phyloP scores from a whole-genome alignment of 2,113 vertebrate genomes.

The Numida meleagris region DNA sequence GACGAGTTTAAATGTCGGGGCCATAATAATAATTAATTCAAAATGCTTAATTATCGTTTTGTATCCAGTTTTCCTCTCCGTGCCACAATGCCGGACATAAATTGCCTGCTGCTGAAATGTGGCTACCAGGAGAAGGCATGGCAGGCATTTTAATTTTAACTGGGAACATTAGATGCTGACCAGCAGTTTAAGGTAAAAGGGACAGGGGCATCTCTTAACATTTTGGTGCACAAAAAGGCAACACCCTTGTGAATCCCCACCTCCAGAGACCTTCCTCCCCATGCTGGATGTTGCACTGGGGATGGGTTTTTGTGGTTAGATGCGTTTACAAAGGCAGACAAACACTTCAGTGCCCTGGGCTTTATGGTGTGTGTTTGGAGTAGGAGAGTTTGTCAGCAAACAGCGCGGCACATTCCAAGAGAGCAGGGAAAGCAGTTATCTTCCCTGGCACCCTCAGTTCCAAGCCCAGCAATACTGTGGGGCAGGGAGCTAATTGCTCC shows the following conservation, averaged over 20 bases:
- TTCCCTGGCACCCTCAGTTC: slow-evolving; percentile 4
- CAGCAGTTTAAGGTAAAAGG: neutral
- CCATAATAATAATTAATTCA: slow-evolving; percentile 27
- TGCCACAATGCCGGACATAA: neutral
- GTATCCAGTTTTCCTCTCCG: neutral
- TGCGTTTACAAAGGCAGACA: neutral
- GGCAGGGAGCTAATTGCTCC: slow-evolving; percentile 43
- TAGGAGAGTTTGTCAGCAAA: slow-evolving; percentile 37
- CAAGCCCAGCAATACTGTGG: neutral
- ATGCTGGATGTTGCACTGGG: neutral
- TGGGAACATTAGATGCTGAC: neutral
- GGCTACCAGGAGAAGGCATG: neutral
- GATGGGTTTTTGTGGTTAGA: neutral
- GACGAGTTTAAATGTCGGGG: slow-evolving; percentile 25
- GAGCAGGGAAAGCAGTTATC: slow-evolving; percentile 14
- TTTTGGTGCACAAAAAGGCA: neutral
- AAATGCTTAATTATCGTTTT: slow-evolving; percentile 17
- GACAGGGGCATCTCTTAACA: neutral
- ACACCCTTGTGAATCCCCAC: neutral
- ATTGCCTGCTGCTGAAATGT: neutral
- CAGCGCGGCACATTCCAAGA: neutral
- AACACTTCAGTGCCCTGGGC: slow-evolving; percentile 11
- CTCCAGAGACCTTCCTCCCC: neutral
- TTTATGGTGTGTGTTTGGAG: neutral
- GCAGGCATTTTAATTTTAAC: neutral